Conservation (phyloP, 2,888 invertebrate species). For the Entomobrya multifasciata region DNA sequence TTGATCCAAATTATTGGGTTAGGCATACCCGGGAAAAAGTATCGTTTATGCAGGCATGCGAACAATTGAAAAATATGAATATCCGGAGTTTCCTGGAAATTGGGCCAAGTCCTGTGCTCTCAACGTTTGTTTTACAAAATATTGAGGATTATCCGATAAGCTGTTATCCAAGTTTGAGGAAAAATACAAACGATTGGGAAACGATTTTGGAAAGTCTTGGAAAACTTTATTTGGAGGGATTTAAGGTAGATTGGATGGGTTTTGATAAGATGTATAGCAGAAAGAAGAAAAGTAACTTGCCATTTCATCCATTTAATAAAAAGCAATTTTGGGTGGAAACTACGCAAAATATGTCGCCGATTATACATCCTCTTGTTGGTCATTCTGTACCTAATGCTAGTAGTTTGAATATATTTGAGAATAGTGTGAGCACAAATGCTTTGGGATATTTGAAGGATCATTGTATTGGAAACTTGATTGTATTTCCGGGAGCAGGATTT, state of each 20-base stretch:
- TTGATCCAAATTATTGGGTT: slow-evolving; percentile 68
- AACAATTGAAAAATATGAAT: slow-evolving; percentile 40
- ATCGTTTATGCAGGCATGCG: slow-evolving; percentile 59
- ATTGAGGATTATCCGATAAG: background rate
- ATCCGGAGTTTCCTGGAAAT: slow-evolving; percentile 59
- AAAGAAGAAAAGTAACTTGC: slow-evolving; percentile 53
- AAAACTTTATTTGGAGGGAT: slow-evolving; percentile 61
- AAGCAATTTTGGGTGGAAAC: slow-evolving; percentile 62
- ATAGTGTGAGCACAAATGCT: background rate
- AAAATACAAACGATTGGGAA: slow-evolving; percentile 59
- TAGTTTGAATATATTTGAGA: slow-evolving; percentile 44
- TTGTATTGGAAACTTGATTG: background rate
- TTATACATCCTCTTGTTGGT: slow-evolving; percentile 68
- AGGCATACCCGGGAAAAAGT: slow-evolving; percentile 71
- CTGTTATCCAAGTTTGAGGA: slow-evolving; percentile 64
- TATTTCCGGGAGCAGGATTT: slow-evolving; percentile 32
- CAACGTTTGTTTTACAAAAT: slow-evolving; percentile 41
- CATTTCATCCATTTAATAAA: slow-evolving; percentile 65
- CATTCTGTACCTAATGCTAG: slow-evolving; percentile 53
- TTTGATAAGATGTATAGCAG: slow-evolving; percentile 56
- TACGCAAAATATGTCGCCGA: background rate
- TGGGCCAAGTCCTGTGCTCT: slow-evolving; percentile 71
- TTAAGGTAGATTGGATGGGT: slow-evolving; percentile 64
- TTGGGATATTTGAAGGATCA: slow-evolving; percentile 62
- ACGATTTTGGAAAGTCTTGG: slow-evolving; percentile 44